Evolutionary conservation across 2,797 vertebrate species (phyloP).

Genomic region (Platyrinchus mystaceus): DNA sequence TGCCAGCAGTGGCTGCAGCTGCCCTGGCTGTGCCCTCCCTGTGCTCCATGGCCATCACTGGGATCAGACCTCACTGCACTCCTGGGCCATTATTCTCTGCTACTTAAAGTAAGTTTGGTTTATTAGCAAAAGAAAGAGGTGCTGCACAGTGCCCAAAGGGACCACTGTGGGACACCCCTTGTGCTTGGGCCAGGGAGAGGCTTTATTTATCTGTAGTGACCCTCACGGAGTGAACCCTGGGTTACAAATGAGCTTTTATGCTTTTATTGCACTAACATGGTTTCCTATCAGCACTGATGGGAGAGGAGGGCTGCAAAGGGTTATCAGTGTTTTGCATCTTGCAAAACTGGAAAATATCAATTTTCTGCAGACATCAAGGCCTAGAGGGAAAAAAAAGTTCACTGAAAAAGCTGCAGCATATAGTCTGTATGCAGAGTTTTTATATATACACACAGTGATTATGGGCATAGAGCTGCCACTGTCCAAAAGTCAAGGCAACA

Average conservation of each 20-base stretch:
- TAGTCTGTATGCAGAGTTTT: neutral
- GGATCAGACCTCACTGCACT: neutral
- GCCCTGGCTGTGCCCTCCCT: neutral
- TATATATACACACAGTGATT: neutral
- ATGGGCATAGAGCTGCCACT: neutral
- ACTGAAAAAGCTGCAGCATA: neutral
- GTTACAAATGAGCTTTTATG: constrained; percentile 27
- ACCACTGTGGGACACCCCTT: neutral
- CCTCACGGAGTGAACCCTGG: neutral
- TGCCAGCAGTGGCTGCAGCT: neutral
- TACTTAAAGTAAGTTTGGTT: neutral
- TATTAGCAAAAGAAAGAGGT: neutral
- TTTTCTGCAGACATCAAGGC: constrained; percentile 20
- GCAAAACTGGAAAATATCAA: constrained; percentile 25
- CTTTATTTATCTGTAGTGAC: constrained; percentile 14
- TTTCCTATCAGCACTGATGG: constrained; percentile 25
- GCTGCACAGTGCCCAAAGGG: neutral
- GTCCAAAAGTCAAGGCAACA: neutral
- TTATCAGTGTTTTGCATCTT: constrained; percentile 31
- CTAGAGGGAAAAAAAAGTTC: neutral
- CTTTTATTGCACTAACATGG: constrained; percentile 14
- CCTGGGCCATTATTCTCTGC: neutral
- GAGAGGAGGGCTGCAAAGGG: constrained; percentile 1
- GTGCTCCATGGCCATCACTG: fast-evolving
- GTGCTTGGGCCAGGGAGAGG: neutral